phyloP scores from a whole-genome alignment of 2,113 vertebrate genomes.

The Galeopterus variegatus region DNA sequence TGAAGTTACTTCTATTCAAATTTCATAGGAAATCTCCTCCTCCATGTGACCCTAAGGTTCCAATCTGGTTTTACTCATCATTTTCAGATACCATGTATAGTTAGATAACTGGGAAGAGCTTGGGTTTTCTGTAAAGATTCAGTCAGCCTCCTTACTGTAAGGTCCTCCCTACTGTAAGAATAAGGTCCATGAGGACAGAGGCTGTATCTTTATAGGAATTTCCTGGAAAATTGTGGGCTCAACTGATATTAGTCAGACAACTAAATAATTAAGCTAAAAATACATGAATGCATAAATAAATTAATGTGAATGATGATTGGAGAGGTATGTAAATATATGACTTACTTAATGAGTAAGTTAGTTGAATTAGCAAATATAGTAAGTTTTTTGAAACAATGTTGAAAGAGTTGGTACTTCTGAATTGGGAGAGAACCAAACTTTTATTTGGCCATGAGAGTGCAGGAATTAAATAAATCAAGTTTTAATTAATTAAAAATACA shows the following conservation, averaged over 20 bases:
- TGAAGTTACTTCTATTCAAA: not conserved
- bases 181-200: not conserved
- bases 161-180: not conserved
- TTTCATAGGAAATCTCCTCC: not conserved
- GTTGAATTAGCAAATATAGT: not conserved
- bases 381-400: not conserved
- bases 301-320: not conserved
- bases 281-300: not conserved
- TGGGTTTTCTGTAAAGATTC: not conserved
- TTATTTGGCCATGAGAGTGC: not conserved
- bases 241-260: not conserved
- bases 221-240: not conserved
- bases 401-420: not conserved
- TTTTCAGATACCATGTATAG: not conserved
- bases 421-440: not conserved
- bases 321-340: not conserved
- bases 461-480: not conserved
- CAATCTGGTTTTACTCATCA: not conserved
- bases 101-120: not conserved
- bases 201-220: not conserved
- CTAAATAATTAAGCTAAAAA: not conserved
- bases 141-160: not conserved
- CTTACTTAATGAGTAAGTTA: not conserved
- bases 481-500: not conserved
- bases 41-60: not conserved